Percentiles rank a stretch among this genome's conserved stretches.
These are phyloP conservation scores for Meiosimyza platycephala DNA, from an alignment of 2,888 invertebrate genomes.

Conservation along the genomic window DNA sequence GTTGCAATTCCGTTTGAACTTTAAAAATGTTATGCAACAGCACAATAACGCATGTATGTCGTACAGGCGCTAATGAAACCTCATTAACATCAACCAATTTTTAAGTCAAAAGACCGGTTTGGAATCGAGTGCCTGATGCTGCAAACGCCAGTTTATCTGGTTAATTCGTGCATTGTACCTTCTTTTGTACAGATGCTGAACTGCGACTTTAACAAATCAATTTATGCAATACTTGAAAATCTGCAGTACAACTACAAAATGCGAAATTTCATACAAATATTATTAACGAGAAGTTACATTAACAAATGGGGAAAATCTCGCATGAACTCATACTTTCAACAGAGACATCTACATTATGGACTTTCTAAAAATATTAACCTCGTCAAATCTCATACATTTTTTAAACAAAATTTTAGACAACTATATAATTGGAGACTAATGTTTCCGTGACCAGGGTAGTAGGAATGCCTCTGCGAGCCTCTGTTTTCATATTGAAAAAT, in stretches of 20 bases:
- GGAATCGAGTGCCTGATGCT: not conserved
- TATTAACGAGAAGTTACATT: not conserved
- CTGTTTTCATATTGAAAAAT: no score
- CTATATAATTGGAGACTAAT: not conserved
- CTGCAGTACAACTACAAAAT: not conserved
- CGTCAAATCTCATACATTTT: no score
- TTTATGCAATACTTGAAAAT: conserved; percentile 27
- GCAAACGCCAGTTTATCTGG: conserved; percentile 20
- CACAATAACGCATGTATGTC: not conserved
- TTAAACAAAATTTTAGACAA: not conserved
- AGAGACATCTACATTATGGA: no score
- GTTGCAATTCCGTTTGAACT: conserved; percentile 28
- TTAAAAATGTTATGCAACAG: conserved; percentile 25
- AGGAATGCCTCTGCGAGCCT: no score
- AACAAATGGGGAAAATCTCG: no score
- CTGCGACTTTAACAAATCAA: conserved; percentile 38
- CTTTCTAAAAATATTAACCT: no score
- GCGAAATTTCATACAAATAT: not conserved
- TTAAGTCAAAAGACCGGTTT: conserved; percentile 31
- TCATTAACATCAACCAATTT: conserved; percentile 4
- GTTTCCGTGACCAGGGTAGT: not conserved
- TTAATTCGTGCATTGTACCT: not conserved
- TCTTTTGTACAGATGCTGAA: conserved; percentile 26
- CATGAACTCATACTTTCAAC: no score
- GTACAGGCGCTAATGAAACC: not conserved